A percentile compares a stretch with the other conserved stretches of the same genome.
Evolutionary conservation across 2,888 invertebrate species (phyloP).

Genomic region (Cetonia aurata): DNA sequence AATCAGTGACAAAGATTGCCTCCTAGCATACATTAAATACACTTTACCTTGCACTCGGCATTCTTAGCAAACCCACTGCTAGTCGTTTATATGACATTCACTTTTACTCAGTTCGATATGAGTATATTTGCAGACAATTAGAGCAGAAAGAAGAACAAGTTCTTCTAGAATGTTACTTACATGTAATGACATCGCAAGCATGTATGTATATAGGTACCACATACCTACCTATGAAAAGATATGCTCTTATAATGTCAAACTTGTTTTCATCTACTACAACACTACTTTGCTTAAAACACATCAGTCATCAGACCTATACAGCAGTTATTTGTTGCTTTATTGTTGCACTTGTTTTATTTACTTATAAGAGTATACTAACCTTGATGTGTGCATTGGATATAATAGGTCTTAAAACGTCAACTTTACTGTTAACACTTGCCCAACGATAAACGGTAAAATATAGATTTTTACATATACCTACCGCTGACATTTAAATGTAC

Average conservation of each 20-base stretch:
- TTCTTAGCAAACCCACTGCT: slow-evolving; percentile 41
- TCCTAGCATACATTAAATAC: slow-evolving; percentile 40
- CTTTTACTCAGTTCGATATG: slow-evolving; percentile 38
- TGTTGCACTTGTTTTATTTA: not conserved
- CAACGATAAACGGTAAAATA: slow-evolving; percentile 28
- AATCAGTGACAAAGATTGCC: slow-evolving; percentile 46
- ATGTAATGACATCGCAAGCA: not conserved
- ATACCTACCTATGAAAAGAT: not conserved
- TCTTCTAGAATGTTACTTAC: not conserved
- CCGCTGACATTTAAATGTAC: slow-evolving; percentile 24
- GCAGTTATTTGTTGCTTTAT: slow-evolving; percentile 9
- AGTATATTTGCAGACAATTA: slow-evolving; percentile 30
- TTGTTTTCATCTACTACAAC: not conserved
- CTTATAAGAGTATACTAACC: slow-evolving; percentile 14
- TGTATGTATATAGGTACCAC: no score
- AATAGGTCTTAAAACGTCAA: slow-evolving; percentile 1
- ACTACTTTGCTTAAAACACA: not conserved
- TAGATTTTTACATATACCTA: slow-evolving; percentile 17
- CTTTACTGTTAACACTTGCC: slow-evolving; percentile 15
- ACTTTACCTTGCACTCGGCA: slow-evolving; percentile 46
- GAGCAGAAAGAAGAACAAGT: slow-evolving; percentile 42
- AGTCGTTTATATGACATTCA: slow-evolving; percentile 42
- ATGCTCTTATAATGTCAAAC: not conserved
- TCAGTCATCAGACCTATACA: not conserved
- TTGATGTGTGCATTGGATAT: slow-evolving; percentile 11